Base-by-base conservation (phyloP, 2,797 vertebrate genomes). In the Monodelphis domestica region DNA sequence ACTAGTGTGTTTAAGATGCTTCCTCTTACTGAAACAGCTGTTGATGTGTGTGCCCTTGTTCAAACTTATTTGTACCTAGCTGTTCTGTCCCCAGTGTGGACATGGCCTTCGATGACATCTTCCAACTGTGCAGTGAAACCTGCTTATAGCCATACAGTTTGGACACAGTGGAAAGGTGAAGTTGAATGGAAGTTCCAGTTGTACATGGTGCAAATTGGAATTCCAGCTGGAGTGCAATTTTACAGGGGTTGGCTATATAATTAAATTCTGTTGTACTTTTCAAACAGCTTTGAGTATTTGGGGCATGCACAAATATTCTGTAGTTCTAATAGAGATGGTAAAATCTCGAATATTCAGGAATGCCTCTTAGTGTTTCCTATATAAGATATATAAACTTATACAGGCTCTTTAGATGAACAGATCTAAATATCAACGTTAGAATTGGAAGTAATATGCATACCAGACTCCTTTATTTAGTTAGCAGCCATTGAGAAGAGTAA, bases 1-100 rank as follows among this genome's bases (percentile, higher is more conserved):
- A 95, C 2, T 94, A 93, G 91, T 97, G 97, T 97, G 94, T 94
- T 96, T 94, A 96, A 97, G 96, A 95, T 97, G 96, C 92, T 96
- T 93, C 94, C 94, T 97, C 87, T 95, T 95, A 95, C 97, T 97
- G 95, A 97, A 97, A 95, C 96, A 97, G 97, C 93, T 97, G 95
- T 97, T 96, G 97, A 95, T 96, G 97, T 97, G 96, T 97, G 96
- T 97, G 97, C 95, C 97, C 97, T 97, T 97, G 97, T 97, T 97
- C 97, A 97, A 95, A 97, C 95, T 96, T 97, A 96, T 92, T 95
- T 95, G 97, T 97, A 97, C 97, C 96, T 97, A 97, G 97, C 97
- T 97, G 97, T 97, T 97, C 97, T 97, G 97, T 97, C 96, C 97
- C 97, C 97, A 97, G 97, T 97, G 97, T 97, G 97, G 97, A 97